A percentile compares a stretch with the other conserved stretches of the same genome.
These are phyloP conservation scores for Campoletis sonorensis DNA, from an alignment of 1,140 invertebrate species.

Conservation along the genomic window DNA sequence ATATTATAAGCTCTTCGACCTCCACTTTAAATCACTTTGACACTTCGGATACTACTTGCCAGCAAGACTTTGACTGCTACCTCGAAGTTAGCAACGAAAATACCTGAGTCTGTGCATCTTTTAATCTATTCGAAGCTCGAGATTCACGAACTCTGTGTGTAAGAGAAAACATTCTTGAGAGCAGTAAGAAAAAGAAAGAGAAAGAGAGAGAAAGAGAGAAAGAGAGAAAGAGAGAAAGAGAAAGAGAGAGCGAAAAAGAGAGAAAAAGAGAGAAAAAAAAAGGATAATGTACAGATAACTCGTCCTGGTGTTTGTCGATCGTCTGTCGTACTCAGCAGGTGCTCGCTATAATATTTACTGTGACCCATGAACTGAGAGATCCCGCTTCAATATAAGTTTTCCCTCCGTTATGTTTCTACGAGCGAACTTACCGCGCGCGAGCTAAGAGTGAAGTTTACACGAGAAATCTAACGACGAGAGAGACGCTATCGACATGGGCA, in stretches of 20 bases:
- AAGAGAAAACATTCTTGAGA: too few relatives aligned
- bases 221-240: too few relatives aligned
- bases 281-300: conserved; percentile 20
- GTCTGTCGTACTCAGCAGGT: conserved; percentile 63
- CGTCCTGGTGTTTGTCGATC: conserved; percentile 39
- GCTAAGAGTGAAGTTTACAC: neutral
- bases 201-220: neutral
- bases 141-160: too few relatives aligned
- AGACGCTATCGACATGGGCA: conserved; percentile 22
- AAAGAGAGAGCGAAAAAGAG: neutral
- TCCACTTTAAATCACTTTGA: neutral
- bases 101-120: neutral
- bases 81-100: neutral
- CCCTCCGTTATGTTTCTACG: conserved; percentile 45
- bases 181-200: too few relatives aligned
- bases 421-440: conserved; percentile 2
- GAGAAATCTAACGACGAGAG: neutral
- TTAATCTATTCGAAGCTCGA: neutral
- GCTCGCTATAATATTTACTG: conserved; percentile 68
- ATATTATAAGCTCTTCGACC: neutral
- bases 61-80: too few relatives aligned
- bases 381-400: conserved; percentile 67
- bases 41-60: neutral
- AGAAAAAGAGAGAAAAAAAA: neutral
- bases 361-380: conserved; percentile 64